Percentiles rank a stretch among this genome's conserved stretches.
Conservation (phyloP, 2,888 invertebrate genomes). For the Geophilus truncorum region DNA sequence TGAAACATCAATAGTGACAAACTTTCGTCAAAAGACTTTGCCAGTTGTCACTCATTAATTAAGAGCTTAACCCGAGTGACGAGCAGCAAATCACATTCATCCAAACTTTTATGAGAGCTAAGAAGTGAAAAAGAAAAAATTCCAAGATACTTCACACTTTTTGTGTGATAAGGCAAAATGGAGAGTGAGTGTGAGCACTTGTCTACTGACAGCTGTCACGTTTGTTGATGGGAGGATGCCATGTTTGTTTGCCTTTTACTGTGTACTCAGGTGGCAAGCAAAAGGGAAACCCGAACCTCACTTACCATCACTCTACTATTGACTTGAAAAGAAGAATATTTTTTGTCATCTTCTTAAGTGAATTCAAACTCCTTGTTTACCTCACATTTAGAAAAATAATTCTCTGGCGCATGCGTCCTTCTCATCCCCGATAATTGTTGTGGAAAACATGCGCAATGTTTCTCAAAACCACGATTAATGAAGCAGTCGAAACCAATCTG, state of each 20-base stretch:
- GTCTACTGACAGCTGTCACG: conserved; percentile 24
- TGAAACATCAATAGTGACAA: too few relatives aligned
- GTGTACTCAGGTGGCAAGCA: conserved; percentile 27
- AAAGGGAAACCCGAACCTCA: conserved; percentile 25
- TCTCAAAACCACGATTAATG: too few relatives aligned
- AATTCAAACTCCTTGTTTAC: background rate
- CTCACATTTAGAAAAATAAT: background rate
- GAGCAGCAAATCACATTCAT: too few relatives aligned
- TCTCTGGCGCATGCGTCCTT: too few relatives aligned
- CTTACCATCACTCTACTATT: background rate
- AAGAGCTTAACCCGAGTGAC: too few relatives aligned
- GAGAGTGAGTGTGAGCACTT: conserved; percentile 15
- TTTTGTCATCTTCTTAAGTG: conserved; percentile 10
- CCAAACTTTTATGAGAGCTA: background rate
- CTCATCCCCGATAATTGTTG: too few relatives aligned
- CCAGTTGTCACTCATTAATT: too few relatives aligned
- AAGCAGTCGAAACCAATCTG: background rate
- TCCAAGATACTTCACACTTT: conserved; percentile 21
- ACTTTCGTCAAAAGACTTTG: too few relatives aligned
- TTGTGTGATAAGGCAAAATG: conserved; percentile 5
- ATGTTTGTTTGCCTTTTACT: conserved; percentile 27
- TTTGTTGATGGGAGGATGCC: conserved; percentile 27
- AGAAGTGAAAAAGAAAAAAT: background rate
- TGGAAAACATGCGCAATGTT: too few relatives aligned
- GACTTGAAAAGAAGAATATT: conserved; percentile 9